Conservation (phyloP, 2,113 vertebrate genomes). For the Zosterops borbonicus region DNA sequence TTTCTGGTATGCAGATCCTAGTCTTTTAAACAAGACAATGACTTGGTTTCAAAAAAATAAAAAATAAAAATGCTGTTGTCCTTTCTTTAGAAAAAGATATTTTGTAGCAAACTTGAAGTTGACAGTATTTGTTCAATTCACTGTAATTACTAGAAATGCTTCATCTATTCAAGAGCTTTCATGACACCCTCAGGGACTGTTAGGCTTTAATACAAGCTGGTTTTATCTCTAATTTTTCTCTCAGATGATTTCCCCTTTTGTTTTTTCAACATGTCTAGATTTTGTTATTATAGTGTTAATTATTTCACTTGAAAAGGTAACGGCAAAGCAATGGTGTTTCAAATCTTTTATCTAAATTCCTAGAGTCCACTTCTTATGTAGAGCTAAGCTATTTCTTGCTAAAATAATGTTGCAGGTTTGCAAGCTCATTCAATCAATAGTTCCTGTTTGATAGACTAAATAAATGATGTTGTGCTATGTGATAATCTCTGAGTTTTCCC, state of each 20-base stretch:
- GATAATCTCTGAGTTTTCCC: conserved; percentile 17
- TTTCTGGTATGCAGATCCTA: neutral
- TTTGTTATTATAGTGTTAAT: neutral
- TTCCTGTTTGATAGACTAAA: conserved; percentile 28
- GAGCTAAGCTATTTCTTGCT: neutral
- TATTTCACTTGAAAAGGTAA: neutral
- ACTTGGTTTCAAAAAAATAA: neutral
- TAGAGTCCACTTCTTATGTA: neutral
- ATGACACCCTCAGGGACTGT: neutral
- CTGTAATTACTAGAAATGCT: conserved; percentile 1
- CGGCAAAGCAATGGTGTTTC: neutral
- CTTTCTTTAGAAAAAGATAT: neutral
- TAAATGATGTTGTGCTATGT: conserved; percentile 33
- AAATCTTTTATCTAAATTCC: neutral
- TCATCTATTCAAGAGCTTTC: conserved; percentile 1
- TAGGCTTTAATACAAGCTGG: neutral
- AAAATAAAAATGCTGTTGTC: neutral
- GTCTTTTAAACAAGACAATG: neutral
- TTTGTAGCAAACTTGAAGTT: neutral
- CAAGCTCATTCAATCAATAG: conserved; percentile 17
- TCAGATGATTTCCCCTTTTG: neutral
- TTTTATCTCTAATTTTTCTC: conserved; percentile 4
- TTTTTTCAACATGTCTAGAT: neutral
- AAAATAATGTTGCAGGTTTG: neutral
- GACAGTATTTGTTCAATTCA: neutral